Base-by-base conservation (phyloP, 2,888 invertebrate species). In the Enoplolaimus lenunculus region DNA sequence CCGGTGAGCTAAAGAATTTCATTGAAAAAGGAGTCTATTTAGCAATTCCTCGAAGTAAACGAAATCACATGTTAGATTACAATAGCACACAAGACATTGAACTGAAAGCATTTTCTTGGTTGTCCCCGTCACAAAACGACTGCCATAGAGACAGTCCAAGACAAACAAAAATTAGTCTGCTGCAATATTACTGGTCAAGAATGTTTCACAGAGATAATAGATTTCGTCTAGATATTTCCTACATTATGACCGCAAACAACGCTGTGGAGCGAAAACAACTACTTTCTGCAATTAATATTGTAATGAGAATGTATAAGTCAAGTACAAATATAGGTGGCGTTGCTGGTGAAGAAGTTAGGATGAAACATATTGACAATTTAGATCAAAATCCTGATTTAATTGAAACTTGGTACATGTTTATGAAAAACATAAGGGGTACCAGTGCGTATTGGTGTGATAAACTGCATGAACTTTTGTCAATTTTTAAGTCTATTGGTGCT, bases 201-300 rank as follows among this genome's bases (percentile, higher is more conserved):
- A 26, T 68, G 21, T 33, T 34, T 21, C 35, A 68, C 57, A 21
- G n/a, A n/a, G 45, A 68, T 45, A 16, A 3, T n/a, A 28, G 34
- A n/a, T 68, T 57, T 45, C 28, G 68, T 13, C 45, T 68, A n/a
- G 68, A 68, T 57, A 68, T 68, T 59, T 26, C 45, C 16, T 68
- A 59, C 26, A n/a, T 68, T 21, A 2, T 68, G 2, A 21, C 21
- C 21, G 45, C 45, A 45, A 13, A 21, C 21, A 45, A 45, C 21
- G 7, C 45, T 45, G 45, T 45, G 21, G 45, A 45, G 21, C 7
- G 21, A 45, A 21, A 45, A 21, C 45, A 45, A 21, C 45, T 45
- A 45, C 45, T 13, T 45, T 45, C 45, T 45, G 45, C 45, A 21
- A 45, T 45, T 45, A 45, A 45, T 21, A 45, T 45, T 45, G 45